phyloP scores from a whole-genome alignment of 2,113 vertebrate genomes.

The Argyrosomus japonicus region DNA sequence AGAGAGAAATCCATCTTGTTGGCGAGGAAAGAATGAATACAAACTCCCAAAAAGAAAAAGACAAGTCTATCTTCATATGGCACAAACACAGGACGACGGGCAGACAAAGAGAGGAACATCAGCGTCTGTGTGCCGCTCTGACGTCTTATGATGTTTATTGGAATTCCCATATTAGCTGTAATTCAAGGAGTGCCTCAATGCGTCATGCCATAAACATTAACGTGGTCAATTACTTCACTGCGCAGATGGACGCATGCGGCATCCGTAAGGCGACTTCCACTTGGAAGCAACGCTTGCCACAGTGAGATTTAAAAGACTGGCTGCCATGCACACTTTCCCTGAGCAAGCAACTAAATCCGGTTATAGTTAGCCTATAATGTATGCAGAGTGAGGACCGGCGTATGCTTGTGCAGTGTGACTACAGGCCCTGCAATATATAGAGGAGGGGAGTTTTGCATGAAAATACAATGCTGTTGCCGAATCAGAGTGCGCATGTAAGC shows the following conservation, averaged over 20 bases:
- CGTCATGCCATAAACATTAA: constrained; percentile 36
- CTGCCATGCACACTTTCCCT: constrained; percentile 56
- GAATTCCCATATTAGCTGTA: constrained; percentile 52
- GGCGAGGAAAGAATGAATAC: constrained; percentile 18
- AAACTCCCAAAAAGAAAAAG: background rate
- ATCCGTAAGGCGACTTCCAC: constrained; percentile 48
- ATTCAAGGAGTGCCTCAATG: constrained; percentile 48
- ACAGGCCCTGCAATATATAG: constrained; percentile 51
- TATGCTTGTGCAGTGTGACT: constrained; percentile 53
- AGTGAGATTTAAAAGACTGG: constrained; percentile 56
- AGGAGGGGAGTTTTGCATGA: constrained; percentile 53
- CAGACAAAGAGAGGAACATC: constrained; percentile 4
- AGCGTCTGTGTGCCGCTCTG: constrained; percentile 6
- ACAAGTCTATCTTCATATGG: background rate
- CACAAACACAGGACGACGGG: constrained; percentile 7
- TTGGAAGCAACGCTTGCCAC: constrained; percentile 42
- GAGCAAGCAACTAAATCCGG: constrained; percentile 69
- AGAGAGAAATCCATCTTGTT: constrained; percentile 19
- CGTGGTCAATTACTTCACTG: constrained; percentile 39
- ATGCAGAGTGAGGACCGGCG: constrained; percentile 60
- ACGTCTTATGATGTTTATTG: constrained; percentile 32
- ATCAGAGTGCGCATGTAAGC: constrained; percentile 56
- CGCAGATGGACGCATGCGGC: constrained; percentile 43
- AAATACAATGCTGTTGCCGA: constrained; percentile 52
- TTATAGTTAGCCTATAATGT: constrained; percentile 72